Base-by-base conservation (phyloP, 2,797 vertebrate genomes). In the Xerus rutilus region DNA sequence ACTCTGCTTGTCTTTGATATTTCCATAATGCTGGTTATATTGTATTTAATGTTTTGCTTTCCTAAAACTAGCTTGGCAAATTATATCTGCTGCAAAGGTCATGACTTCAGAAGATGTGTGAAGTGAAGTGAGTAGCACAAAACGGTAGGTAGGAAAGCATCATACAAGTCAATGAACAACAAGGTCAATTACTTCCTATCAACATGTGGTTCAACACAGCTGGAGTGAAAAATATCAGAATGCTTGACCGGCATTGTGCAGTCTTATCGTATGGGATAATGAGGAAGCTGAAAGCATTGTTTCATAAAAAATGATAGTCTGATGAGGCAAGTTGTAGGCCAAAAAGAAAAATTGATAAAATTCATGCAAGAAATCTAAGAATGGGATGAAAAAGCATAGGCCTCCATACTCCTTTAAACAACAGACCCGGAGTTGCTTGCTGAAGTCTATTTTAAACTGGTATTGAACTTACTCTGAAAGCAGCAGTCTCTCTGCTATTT, bases 121-220 rank as follows among this genome's bases (percentile, higher is more conserved):
- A 97, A 98, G 91, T 35, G 95, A 98, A 98, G 81, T 92, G 96
- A 98, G 92, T 98, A 97, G 89, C 96, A 98, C 90, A 98, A 97
- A 98, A 97, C 98, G 97, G 98, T 94, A 97, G 98, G 98, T 96
- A 98, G 96, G 69, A 97, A 98, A 97, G 79, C 96, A 83, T 97
- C 94, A 90, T 90, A 97, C 97, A 98, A 95, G 94, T 97, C 74
- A 69, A 67, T 97, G 97, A 98, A 96, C 98, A 98, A 88, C 97
- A 98, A 98, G 98, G 98, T 98, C 98, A 98, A 93, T 98, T 98
- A 96, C 96, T 98, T 98, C 96, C 96, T 97, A 97, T 95, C 93
- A 98, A 89, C 97, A 98, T 97, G 95, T 77, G 96, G 95, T 81
- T 98, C 95, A 96, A 81, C 98, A 97, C 98, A 98, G 98, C 96